Percentiles rank a stretch among this genome's conserved stretches.
Evolutionary conservation across 2,888 invertebrate species (phyloP).

Genomic region (Laothoe populi): DNA sequence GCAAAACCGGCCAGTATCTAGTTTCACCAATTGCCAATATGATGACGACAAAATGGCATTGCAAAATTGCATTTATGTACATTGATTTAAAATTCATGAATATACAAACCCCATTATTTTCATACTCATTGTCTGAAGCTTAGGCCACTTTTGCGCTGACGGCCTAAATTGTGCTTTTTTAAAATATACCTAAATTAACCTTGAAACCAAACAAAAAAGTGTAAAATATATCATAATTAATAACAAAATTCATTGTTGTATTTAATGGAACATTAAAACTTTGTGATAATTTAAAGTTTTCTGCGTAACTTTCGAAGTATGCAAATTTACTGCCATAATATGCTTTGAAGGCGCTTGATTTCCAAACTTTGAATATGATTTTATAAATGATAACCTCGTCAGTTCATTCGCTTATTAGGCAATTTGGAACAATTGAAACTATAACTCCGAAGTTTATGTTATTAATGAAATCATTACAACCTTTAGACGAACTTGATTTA

Average conservation of each 20-base stretch:
- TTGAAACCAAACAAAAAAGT: too few relatives aligned
- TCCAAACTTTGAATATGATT: not conserved
- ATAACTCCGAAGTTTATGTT: not conserved
- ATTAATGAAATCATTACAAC: not conserved
- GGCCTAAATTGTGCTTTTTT: too few relatives aligned
- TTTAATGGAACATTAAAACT: not conserved
- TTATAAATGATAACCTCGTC: not conserved
- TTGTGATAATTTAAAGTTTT: slow-evolving; percentile 1
- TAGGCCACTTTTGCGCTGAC: too few relatives aligned
- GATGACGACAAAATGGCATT: too few relatives aligned
- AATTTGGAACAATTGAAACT: not conserved
- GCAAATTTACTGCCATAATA: not conserved
- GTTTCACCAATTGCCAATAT: too few relatives aligned
- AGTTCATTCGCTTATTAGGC: slow-evolving; percentile 2
- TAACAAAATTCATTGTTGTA: not conserved
- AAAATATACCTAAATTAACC: too few relatives aligned
- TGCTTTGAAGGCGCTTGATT: slow-evolving; percentile 4
- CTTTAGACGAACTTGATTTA: not conserved
- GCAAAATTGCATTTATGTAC: too few relatives aligned
- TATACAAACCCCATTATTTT: too few relatives aligned
- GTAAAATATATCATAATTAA: not conserved
- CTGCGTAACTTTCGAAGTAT: not conserved
- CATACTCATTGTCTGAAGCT: too few relatives aligned
- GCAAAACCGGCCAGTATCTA: too few relatives aligned
- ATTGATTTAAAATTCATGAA: too few relatives aligned